phyloP scores from a whole-genome alignment of 2,113 vertebrate genomes.

The Bungarus multicinctus region DNA sequence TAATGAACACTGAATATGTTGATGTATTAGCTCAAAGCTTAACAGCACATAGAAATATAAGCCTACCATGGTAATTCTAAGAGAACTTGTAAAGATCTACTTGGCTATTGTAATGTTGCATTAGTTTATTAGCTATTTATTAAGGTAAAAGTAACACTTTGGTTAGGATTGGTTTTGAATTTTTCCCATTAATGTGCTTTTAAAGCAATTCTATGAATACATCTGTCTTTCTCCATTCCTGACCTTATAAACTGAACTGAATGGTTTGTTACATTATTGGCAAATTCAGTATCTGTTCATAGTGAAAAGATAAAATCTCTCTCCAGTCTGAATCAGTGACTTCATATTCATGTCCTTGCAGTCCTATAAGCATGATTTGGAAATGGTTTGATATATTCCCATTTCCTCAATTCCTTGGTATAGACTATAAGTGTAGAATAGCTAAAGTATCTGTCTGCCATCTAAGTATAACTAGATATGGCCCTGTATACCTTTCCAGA shows the following conservation, averaged over 20 bases:
- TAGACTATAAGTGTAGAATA: background rate
- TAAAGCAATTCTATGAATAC: constrained; percentile 17
- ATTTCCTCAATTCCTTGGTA: background rate
- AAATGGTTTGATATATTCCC: background rate
- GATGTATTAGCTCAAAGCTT: background rate
- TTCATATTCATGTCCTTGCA: background rate
- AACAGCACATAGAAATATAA: background rate
- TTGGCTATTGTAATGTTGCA: background rate
- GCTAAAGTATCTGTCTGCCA: background rate
- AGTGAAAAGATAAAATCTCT: background rate
- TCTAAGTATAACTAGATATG: background rate
- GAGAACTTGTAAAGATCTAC: background rate
- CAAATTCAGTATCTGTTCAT: background rate
- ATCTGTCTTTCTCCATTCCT: background rate
- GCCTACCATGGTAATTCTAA: background rate
- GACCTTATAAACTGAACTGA: background rate
- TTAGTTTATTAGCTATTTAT: constrained; percentile 1
- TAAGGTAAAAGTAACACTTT: constrained; percentile 20
- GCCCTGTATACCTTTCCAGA: background rate
- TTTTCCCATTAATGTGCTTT: background rate
- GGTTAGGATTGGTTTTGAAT: background rate
- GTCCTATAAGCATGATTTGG: background rate
- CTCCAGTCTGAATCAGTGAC: background rate
- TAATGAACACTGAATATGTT: background rate
- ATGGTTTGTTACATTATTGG: background rate